Percentiles rank a stretch among this genome's conserved stretches.
These are phyloP conservation scores for Sardina pilchardus DNA, from an alignment of 2,113 vertebrate genomes.

Conservation along the genomic window DNA sequence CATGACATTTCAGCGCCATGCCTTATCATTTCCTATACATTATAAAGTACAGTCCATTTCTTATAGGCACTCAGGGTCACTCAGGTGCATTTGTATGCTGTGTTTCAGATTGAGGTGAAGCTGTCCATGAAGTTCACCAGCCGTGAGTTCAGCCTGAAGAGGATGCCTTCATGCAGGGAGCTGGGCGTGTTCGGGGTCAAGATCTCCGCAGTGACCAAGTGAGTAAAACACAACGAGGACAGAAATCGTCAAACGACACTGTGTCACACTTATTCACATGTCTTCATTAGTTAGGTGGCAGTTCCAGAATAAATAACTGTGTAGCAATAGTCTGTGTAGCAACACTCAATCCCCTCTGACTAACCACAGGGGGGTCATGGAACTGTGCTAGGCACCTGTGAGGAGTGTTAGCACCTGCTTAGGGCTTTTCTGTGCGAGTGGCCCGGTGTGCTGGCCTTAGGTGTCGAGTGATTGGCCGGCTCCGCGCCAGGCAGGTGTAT, in stretches of 20 bases:
- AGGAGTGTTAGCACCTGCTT: neutral
- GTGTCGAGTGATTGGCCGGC: neutral
- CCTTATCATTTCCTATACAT: neutral
- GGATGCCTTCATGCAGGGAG: slow-evolving; percentile 89
- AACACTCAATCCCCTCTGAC: neutral
- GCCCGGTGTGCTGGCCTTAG: neutral
- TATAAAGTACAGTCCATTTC: neutral
- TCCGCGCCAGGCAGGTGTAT: neutral
- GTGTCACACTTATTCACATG: neutral
- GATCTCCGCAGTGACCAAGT: slow-evolving; percentile 96
- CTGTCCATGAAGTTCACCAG: slow-evolving; percentile 96
- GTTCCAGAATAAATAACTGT: neutral
- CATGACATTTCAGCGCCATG: neutral
- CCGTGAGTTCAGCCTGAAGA: slow-evolving; percentile 94
- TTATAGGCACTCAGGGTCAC: neutral
- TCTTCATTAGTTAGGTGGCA: neutral
- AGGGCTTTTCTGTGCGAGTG: neutral
- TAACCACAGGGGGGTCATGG: neutral
- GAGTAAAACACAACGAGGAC: slow-evolving; percentile 60
- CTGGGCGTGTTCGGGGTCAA: slow-evolving; percentile 95
- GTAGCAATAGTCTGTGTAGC: neutral
- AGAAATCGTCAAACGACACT: neutral
- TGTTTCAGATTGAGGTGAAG: slow-evolving; percentile 89
- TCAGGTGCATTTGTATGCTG: neutral
- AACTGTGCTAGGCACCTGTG: neutral